These are phyloP conservation scores for Orthonychiurus folsomi DNA, from an alignment of 2,888 invertebrate genomes.

Conservation along the genomic window DNA sequence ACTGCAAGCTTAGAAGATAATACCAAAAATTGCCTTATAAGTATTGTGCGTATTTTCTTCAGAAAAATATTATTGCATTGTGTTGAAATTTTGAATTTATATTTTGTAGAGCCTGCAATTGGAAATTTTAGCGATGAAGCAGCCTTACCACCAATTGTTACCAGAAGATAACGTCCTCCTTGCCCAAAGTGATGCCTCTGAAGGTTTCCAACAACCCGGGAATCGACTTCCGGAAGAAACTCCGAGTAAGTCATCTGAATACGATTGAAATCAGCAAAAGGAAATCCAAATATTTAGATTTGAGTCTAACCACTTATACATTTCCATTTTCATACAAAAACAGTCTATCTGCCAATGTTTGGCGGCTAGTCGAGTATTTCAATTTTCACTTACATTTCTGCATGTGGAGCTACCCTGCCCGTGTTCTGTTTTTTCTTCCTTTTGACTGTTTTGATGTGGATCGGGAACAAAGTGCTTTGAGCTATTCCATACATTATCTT, in stretches of 20 bases:
- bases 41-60: no score
- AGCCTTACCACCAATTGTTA: background rate
- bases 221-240: constrained; percentile 1
- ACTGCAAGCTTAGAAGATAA: no score
- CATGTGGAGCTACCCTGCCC: no score
- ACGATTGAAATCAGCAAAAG: background rate
- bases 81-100: no score
- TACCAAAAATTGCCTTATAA: no score
- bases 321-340: background rate
- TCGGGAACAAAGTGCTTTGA: background rate
- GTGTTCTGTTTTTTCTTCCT: background rate
- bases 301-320: background rate
- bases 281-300: constrained; percentile 1
- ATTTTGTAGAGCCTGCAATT: constrained; percentile 30
- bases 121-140: constrained; percentile 32
- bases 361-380: no score
- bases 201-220: constrained; percentile 17
- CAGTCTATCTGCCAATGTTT: no score
- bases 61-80: no score
- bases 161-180: constrained; percentile 20
- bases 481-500: background rate
- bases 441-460: background rate
- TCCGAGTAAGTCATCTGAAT: background rate
- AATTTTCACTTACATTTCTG: no score
- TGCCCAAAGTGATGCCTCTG: constrained; percentile 30